Percentiles rank a stretch among this genome's conserved stretches.
Conservation (phyloP, 2,888 invertebrate genomes). For the Venustoraphidia nigricollis region DNA sequence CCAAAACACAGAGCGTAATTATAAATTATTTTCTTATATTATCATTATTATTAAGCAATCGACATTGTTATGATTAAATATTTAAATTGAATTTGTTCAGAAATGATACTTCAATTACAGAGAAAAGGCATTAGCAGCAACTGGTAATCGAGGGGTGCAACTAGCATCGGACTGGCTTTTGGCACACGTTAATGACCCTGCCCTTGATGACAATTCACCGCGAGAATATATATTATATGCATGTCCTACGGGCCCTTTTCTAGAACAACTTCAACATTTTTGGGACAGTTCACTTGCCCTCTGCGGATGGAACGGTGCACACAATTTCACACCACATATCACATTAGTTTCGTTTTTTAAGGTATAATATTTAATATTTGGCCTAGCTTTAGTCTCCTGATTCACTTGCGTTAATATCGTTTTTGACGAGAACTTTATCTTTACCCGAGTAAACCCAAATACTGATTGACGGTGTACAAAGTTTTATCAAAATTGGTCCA, state of each 20-base stretch:
- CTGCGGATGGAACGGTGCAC: conserved; percentile 80
- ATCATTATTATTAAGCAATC: not conserved
- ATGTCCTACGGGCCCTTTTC: conserved; percentile 64
- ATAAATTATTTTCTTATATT: conserved; percentile 5
- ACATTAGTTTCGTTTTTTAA: conserved; percentile 81
- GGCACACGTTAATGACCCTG: conserved; percentile 75
- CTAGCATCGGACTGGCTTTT: conserved; percentile 82
- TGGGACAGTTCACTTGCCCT: conserved; percentile 60
- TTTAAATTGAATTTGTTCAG: conserved; percentile 5
- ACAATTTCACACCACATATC: conserved; percentile 80
- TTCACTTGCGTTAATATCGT: too few species aligned
- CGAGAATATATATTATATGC: conserved; percentile 79
- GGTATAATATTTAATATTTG: conserved; percentile 29
- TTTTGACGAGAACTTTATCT: too few species aligned
- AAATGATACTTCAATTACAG: conserved; percentile 30
- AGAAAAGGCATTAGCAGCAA: conserved; percentile 79
- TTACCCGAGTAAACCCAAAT: too few species aligned
- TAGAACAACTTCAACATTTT: conserved; percentile 57
- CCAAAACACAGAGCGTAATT: conserved; percentile 79
- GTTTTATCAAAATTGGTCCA: too few species aligned
- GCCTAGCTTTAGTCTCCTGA: too few species aligned
- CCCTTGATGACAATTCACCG: conserved; percentile 58
- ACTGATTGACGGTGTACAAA: too few species aligned
- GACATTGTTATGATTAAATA: not conserved
- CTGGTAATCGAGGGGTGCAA: conserved; percentile 76